Conservation (phyloP, 2,888 invertebrate genomes). For the Hypercompe scribonia region DNA sequence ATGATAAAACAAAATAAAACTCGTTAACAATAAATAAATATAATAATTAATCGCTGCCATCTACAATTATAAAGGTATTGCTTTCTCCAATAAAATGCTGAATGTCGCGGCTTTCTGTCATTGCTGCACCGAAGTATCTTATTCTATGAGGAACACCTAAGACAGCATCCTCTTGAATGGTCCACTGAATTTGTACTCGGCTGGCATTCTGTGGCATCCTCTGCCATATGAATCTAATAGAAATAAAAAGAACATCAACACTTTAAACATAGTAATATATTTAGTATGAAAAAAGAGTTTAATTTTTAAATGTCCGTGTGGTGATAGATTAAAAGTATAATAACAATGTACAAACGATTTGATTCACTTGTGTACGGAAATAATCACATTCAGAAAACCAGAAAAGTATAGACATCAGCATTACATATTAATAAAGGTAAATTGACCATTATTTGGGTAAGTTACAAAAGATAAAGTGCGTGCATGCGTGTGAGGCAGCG, state of each 20-base stretch:
- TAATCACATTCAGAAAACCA: too few species aligned
- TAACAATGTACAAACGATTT: too few species aligned
- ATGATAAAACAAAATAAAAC: constrained; percentile 6
- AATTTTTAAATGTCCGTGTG: too few species aligned
- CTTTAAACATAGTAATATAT: neutral
- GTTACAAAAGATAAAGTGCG: too few species aligned
- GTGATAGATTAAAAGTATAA: too few species aligned
- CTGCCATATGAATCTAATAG: constrained; percentile 92
- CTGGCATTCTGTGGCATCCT: constrained; percentile 87
- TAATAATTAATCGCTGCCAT: neutral
- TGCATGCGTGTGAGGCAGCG: too few species aligned
- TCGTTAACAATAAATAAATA: constrained; percentile 8
- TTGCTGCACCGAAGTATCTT: constrained; percentile 92
- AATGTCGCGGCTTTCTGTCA: constrained; percentile 87
- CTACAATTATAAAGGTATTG: constrained; percentile 74
- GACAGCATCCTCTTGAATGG: constrained; percentile 88
- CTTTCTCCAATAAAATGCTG: constrained; percentile 88
- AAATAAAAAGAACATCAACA: neutral
- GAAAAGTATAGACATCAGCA: too few species aligned
- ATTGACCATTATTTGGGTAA: too few species aligned
- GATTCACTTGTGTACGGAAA: too few species aligned
- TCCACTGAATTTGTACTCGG: constrained; percentile 91
- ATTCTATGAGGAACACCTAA: constrained; percentile 91
- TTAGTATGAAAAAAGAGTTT: neutral
- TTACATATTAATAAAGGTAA: too few species aligned